phyloP scores from a whole-genome alignment of 2,888 invertebrate species.

The Eremobia ochroleuca region DNA sequence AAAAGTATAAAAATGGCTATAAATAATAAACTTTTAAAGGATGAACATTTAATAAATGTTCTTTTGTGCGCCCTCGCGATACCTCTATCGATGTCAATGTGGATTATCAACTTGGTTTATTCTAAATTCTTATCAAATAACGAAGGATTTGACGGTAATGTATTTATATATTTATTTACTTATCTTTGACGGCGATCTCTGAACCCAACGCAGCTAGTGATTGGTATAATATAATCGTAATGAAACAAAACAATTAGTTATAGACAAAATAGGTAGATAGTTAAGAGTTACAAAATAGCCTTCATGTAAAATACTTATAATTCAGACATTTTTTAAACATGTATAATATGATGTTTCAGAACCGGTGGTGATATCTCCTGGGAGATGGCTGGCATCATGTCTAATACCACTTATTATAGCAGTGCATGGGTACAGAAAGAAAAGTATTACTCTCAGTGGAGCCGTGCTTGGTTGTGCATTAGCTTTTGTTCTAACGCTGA shows the following conservation, averaged over 20 bases:
- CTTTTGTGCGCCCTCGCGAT: slow-evolving; percentile 93
- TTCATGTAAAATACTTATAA: background rate
- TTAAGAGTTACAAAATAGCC: background rate
- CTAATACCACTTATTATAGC: slow-evolving; percentile 92
- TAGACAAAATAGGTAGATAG: slow-evolving; percentile 2
- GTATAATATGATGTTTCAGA: slow-evolving; percentile 83
- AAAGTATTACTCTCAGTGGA: slow-evolving; percentile 93
- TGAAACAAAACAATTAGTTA: background rate
- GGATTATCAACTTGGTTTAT: slow-evolving; percentile 94
- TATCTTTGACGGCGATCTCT: slow-evolving; percentile 41
- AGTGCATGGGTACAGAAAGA: slow-evolving; percentile 92
- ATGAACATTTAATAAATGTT: slow-evolving; percentile 90
- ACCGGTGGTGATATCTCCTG: slow-evolving; percentile 91
- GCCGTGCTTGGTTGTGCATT: slow-evolving; percentile 93
- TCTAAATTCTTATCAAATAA: slow-evolving; percentile 89
- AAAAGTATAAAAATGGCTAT: slow-evolving; percentile 56
- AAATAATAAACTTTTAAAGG: slow-evolving; percentile 70
- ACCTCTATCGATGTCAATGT: slow-evolving; percentile 94
- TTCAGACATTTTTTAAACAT: background rate
- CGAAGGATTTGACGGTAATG: slow-evolving; percentile 90
- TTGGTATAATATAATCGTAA: slow-evolving; percentile 15
- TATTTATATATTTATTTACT: slow-evolving; percentile 35
- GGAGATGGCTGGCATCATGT: slow-evolving; percentile 92
- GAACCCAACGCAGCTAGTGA: slow-evolving; percentile 31
- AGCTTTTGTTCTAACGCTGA: slow-evolving; percentile 94